These are phyloP conservation scores for Euwallacea similis DNA, from an alignment of 1,140 invertebrate genomes.

Conservation along the genomic window DNA sequence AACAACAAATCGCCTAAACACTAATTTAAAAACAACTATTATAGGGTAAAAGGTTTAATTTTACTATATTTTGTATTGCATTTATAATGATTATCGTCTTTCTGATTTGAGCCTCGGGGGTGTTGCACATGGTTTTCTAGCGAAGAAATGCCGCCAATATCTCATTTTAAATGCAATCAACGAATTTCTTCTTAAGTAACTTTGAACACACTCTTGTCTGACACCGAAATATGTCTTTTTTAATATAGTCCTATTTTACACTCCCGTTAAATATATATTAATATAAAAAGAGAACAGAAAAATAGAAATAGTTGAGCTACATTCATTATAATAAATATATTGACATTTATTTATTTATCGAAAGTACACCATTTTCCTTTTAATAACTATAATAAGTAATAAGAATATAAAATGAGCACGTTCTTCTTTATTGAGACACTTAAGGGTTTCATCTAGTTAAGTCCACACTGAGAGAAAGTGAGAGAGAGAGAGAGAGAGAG, in stretches of 20 bases:
- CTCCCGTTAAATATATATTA: slow-evolving; percentile 43
- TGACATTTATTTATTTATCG: slow-evolving; percentile 54
- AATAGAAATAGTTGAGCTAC: slow-evolving; percentile 52
- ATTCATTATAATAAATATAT: slow-evolving; percentile 40
- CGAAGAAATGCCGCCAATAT: slow-evolving; percentile 12
- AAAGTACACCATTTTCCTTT: slow-evolving; percentile 26
- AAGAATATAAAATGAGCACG: slow-evolving; percentile 53
- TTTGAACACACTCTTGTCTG: slow-evolving; percentile 48
- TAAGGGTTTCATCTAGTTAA: slow-evolving; percentile 14
- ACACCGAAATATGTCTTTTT: slow-evolving; percentile 39
- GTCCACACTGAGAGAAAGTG: slow-evolving; percentile 39
- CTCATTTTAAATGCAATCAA: slow-evolving; percentile 30
- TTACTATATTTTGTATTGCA: slow-evolving; percentile 42
- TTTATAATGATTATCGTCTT: slow-evolving; percentile 41
- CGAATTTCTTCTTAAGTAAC: slow-evolving; percentile 13
- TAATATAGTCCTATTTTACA: slow-evolving; percentile 33
- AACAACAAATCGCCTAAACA: slow-evolving; percentile 31
- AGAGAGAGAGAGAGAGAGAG: slow-evolving; percentile 14
- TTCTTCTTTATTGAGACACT: slow-evolving; percentile 43
- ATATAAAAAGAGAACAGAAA: slow-evolving; percentile 41
- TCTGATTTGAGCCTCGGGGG: slow-evolving; percentile 34
- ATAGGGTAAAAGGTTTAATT: slow-evolving; percentile 28
- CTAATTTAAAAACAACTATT: slow-evolving; percentile 39
- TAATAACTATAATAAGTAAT: too few relatives aligned
- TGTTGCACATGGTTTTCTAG: background rate